phyloP scores from a whole-genome alignment of 2,797 vertebrate species.

The Taenioides sp. region DNA sequence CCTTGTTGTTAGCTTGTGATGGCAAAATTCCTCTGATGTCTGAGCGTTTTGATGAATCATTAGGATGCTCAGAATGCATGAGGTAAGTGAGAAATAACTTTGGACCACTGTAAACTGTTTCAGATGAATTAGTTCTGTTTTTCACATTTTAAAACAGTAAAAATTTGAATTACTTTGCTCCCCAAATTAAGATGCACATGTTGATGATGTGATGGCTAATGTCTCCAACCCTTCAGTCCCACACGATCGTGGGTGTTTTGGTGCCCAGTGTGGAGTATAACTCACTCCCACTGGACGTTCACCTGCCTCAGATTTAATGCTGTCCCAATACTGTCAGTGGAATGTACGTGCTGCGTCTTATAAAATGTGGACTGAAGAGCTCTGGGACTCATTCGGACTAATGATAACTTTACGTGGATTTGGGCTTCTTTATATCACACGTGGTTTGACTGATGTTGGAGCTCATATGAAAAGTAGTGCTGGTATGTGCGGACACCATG shows the following conservation, averaged over 20 bases:
- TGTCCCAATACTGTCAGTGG: neutral
- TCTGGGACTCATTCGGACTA: neutral
- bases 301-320: conserved; percentile 5
- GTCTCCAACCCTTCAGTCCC: neutral
- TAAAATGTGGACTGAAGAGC: neutral
- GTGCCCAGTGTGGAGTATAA: neutral
- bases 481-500: neutral
- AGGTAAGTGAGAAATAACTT: too few relatives aligned
- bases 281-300: neutral
- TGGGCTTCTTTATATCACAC: neutral
- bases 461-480: neutral
- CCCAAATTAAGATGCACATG: neutral
- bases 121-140: too few relatives aligned
- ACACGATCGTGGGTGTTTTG: neutral
- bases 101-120: too few relatives aligned
- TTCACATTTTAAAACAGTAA: too few relatives aligned
- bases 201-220: neutral
- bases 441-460: neutral
- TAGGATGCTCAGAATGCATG: too few relatives aligned
- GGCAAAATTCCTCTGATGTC: too few relatives aligned
- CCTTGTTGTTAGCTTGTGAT: too few relatives aligned
- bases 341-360: neutral
- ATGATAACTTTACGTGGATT: conserved; percentile 2
- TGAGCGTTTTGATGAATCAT: too few relatives aligned
- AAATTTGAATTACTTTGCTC: too few relatives aligned